Evolutionary conservation across 2,888 invertebrate genomes (phyloP).

Genomic region (Syritta pipiens): DNA sequence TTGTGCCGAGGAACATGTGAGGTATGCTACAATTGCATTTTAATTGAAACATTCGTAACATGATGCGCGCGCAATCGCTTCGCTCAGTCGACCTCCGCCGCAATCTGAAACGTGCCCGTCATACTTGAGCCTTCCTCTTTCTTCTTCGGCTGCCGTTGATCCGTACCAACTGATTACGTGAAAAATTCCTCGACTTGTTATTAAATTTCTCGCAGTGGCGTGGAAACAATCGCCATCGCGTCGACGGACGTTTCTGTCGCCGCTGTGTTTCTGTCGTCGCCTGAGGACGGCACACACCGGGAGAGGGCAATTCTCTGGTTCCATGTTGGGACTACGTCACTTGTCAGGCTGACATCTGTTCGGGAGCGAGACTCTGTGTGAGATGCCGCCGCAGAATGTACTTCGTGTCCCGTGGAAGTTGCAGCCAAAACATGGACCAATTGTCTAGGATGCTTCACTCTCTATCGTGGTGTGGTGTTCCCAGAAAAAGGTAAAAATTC

Average conservation of each 20-base stretch:
- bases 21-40: slow-evolving; percentile 70
- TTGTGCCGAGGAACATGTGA: slow-evolving; percentile 65
- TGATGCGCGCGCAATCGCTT: slow-evolving; percentile 68
- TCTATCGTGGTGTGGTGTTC: not conserved
- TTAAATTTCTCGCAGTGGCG: slow-evolving; percentile 54
- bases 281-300: slow-evolving; percentile 30
- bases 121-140: slow-evolving; percentile 21
- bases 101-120: slow-evolving; percentile 53
- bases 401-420: slow-evolving; percentile 46
- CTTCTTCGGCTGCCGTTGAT: slow-evolving; percentile 5
- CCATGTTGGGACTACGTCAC: slow-evolving; percentile 69
- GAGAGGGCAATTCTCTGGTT: slow-evolving; percentile 38
- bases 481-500: slow-evolving; percentile 64
- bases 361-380: slow-evolving; percentile 58
- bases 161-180: slow-evolving; percentile 54
- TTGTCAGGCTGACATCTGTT: slow-evolving; percentile 67
- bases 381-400: slow-evolving; percentile 66
- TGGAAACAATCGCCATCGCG: slow-evolving; percentile 53
- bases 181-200: slow-evolving; percentile 63
- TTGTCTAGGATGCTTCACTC: slow-evolving; percentile 48
- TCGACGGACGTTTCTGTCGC: not conserved
- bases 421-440: slow-evolving; percentile 65
- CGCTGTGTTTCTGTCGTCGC: slow-evolving; percentile 12
- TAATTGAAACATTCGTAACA: slow-evolving; percentile 70
- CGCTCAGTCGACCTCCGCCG: slow-evolving; percentile 10